Base-by-base conservation (phyloP, 1,140 invertebrate genomes). In the Drosophila tristis region DNA sequence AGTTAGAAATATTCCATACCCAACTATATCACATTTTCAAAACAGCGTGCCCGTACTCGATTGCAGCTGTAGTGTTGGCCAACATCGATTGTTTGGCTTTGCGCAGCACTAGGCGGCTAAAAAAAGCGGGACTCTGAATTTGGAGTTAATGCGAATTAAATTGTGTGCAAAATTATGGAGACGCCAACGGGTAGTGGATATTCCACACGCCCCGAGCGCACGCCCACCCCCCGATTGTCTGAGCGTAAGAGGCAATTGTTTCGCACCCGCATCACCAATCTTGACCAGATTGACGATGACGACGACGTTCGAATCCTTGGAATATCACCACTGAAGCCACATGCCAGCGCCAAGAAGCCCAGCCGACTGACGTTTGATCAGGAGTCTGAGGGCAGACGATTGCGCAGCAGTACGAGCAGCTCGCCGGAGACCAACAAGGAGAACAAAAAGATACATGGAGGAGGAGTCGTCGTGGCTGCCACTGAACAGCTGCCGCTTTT, bases 211-310 rank as follows among this genome's bases (percentile, higher is more conserved):
- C 45, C 71, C 29, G 54, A 50, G 15, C 80, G 90, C 20, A 58
- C 47, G 29, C 57, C 78, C 25, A 91, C 90, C 9, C 90, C 90
- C 7, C 66, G 80, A 4, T 59, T 82, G 11, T 91, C 90, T 8
- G 90, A 89, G 49, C 66, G 90, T 5, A 91, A 91, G 39, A 84
- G 85, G 5, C 85, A 79, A 51, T 50, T 91, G 20, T 91, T 91
- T 35, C 48, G 54, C 4, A 82, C 66, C 23, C 58, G 65, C 6
- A 62, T 44, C 15, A 54, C 51, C 26, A 76, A 53, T 45, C 35
- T 89, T 11, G 61, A 74, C 9, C 49, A 90, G 42, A 59, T 64
- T 15, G 54, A 81, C 5, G 71, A 82, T 31, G 67, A 87, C 2
- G 64, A 70, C 11, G 82, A 78, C 43, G 63, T 71, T n/a, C 73